Percentiles rank a stretch among this genome's conserved stretches.
Conservation (phyloP, 2,797 vertebrate genomes). For the Bucorvus abyssinicus region DNA sequence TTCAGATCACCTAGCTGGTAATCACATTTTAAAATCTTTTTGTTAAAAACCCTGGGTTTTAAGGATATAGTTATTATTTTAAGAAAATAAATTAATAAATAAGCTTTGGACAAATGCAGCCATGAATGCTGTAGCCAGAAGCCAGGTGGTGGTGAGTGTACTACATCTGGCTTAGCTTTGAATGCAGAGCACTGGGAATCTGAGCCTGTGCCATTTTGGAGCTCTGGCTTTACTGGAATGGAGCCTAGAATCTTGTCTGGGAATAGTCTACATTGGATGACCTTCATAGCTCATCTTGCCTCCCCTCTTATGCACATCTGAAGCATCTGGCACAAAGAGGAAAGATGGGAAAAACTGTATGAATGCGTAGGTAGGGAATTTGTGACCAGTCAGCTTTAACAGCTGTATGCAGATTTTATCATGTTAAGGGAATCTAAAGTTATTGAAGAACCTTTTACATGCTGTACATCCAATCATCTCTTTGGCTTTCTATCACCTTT, state of each 20-base stretch:
- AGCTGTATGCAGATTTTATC: not conserved
- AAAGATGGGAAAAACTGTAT: not conserved
- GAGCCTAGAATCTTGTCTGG: not conserved
- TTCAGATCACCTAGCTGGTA: not conserved
- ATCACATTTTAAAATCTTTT: not conserved
- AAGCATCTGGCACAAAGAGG: not conserved
- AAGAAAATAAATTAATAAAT: not conserved
- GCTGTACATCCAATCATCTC: not conserved
- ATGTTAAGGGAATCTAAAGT: not conserved
- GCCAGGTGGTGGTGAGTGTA: not conserved
- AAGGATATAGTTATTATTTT: not conserved
- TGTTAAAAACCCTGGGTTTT: not conserved
- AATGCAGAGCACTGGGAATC: not conserved
- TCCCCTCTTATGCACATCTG: not conserved
- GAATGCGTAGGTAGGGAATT: not conserved
- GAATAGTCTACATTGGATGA: not conserved
- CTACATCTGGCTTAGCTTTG: not conserved
- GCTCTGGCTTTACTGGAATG: not conserved
- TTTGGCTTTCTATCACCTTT: not conserved
- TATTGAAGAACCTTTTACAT: not conserved
- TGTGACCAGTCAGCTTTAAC: not conserved
- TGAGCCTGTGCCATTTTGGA: not conserved
- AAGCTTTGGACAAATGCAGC: not conserved
- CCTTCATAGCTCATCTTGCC: not conserved
- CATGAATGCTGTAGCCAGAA: not conserved